Conservation (phyloP, 1,140 invertebrate species). For the Lordiphosa collinella region DNA sequence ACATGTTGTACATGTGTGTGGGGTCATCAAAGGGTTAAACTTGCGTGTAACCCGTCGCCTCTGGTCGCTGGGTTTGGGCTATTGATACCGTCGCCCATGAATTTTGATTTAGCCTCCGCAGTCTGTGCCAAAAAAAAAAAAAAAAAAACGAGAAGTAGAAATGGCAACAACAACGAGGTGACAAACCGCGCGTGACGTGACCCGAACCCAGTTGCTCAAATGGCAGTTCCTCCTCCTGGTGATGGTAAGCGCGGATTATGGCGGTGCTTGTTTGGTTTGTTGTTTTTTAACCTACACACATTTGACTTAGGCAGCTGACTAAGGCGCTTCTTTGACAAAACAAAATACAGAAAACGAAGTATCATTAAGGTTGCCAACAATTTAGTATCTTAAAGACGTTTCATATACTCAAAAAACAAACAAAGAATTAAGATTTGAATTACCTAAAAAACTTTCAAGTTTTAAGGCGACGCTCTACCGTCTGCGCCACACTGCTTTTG, state of each 20-base stretch:
- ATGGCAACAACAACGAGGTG: conserved; percentile 50
- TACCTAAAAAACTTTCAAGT: no score
- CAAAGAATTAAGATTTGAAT: no score
- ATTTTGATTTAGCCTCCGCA: conserved; percentile 67
- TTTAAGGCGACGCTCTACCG: no score
- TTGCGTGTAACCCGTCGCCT: conserved; percentile 58
- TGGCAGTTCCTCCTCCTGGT: conserved; percentile 19
- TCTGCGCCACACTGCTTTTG: no score
- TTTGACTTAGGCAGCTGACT: neutral
- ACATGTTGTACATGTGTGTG: conserved; percentile 73
- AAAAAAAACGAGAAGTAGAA: conserved; percentile 4
- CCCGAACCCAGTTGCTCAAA: conserved; percentile 6
- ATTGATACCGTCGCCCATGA: conserved; percentile 71
- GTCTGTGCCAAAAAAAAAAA: conserved; percentile 16
- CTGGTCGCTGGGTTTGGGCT: conserved; percentile 25
- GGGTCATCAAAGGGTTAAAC: conserved; percentile 72
- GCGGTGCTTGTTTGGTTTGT: conserved; percentile 48
- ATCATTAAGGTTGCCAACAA: no score
- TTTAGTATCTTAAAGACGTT: no score
- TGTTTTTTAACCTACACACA: conserved; percentile 13
- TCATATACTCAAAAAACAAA: no score
- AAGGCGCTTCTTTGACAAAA: neutral
- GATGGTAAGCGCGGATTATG: conserved; percentile 65
- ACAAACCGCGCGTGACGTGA: conserved; percentile 62
- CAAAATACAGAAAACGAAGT: no score